Base-by-base conservation (phyloP, 2,888 invertebrate genomes). In the Odontocerum albicorne region DNA sequence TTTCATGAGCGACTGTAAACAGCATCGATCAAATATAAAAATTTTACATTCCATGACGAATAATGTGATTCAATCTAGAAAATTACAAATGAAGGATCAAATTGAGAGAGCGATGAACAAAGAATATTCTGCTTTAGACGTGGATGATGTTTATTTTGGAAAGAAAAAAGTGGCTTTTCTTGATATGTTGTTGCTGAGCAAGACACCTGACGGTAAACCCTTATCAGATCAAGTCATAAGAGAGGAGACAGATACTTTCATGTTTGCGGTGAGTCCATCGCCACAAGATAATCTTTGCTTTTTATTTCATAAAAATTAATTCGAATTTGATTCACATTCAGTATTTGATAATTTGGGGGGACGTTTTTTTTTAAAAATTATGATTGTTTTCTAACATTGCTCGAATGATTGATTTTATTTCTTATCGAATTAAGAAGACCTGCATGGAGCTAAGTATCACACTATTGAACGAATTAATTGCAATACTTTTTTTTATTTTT, bases 221-320 rank as follows among this genome's bases (percentile, higher is more conserved):
- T 58, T 71, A 20, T 66, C 66, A 1, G 65, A 66, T 22, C 62
- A 66, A 16, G 69, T 69, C 42, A 63, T 72, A 6, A 63, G 69
- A 47, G 69, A 71, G 52, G 68, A 72, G 60, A 66, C 69, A 1
- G 68, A 72, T 44, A 72, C 72, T 1, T 70, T 72, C 49, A 69
- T 71, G 67, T 72, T 72, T 62, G 69, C 67, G 57, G 73, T 72
- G n/a, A n/a, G n/a, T n/a, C n/a, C n/a, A n/a, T n/a, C n/a, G n/a
- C n/a, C n/a, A n/a, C n/a, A n/a, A n/a, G n/a, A n/a, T n/a, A n/a
- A n/a, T n/a, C n/a, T n/a, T n/a, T n/a, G n/a, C n/a, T n/a, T n/a
- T n/a, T n/a, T n/a, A n/a, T n/a, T n/a, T n/a, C n/a, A n/a, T n/a
- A n/a, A n/a, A n/a, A n/a, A n/a, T n/a, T n/a, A n/a, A n/a, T n/a